phyloP scores from a whole-genome alignment of 92 coral and sea anemone genomes.

The Epizoanthus stellaris region DNA sequence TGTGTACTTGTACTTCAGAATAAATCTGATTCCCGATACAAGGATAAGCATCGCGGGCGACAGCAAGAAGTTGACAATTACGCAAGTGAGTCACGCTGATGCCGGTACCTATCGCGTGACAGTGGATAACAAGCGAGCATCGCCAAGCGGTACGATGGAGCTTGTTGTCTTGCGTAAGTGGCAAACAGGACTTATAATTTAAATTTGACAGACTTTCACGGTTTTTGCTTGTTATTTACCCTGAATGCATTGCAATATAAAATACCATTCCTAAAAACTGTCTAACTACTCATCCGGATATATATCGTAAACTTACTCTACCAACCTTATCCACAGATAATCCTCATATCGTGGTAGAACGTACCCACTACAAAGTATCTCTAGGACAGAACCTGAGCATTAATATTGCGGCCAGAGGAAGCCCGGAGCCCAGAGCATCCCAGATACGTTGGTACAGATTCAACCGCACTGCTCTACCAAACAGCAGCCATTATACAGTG shows the following conservation, averaged over 20 bases:
- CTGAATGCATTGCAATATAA: no score
- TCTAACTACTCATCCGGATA: no score
- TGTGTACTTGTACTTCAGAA: not conserved
- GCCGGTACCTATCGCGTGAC: not conserved
- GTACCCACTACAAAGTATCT: conserved; percentile 7
- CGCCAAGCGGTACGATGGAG: no score
- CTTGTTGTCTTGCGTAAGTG: no score
- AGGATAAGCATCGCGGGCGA: conserved; percentile 6
- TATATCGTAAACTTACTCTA: no score
- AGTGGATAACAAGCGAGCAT: no score
- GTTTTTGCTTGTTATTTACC: no score
- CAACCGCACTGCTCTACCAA: not conserved
- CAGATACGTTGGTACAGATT: conserved; percentile 31
- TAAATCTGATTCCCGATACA: not conserved
- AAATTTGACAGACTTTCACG: no score
- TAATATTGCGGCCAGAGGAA: conserved; percentile 21
- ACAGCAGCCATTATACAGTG: not conserved
- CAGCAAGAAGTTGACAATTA: conserved; percentile 1
- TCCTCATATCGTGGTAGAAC: conserved; percentile 28
- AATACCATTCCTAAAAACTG: no score
- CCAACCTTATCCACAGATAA: conserved; percentile 4
- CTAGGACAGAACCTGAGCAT: conserved; percentile 28
- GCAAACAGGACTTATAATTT: no score
- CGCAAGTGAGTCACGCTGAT: not conserved
- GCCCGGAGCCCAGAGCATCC: conserved; percentile 26